A percentile compares a stretch with the other conserved stretches of the same genome.
phyloP scores from a whole-genome alignment of 2,797 vertebrate species.

The Sebastes nivosus region DNA sequence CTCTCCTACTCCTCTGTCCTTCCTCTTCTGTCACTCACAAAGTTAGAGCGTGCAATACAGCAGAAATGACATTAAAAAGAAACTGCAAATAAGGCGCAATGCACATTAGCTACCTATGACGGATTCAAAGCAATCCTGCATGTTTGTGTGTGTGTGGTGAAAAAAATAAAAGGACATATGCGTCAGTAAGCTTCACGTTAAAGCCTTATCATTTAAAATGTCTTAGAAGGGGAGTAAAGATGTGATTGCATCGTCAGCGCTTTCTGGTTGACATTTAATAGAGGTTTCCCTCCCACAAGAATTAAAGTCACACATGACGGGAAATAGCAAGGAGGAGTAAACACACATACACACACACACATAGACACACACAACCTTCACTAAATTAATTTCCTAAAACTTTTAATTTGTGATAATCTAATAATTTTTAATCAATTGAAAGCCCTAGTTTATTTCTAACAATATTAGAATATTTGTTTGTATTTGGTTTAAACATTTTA shows the following conservation, averaged over 20 bases:
- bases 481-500: too few species aligned
- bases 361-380: not conserved
- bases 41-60: not conserved
- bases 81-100: not conserved
- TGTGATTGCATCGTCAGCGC: conserved; percentile 38
- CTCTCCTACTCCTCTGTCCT: not conserved
- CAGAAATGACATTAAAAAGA: conserved; percentile 17
- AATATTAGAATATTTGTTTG: too few species aligned
- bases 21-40: conserved; percentile 25
- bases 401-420: too few species aligned
- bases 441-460: too few species aligned
- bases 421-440: too few species aligned
- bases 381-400: not conserved
- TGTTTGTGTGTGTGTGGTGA: not conserved
- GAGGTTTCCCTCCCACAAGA: conserved; percentile 31
- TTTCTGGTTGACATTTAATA: conserved; percentile 53
- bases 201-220: conserved; percentile 42
- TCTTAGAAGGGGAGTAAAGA: conserved; percentile 21
- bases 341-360: not conserved
- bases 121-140: not conserved
- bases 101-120: not conserved
- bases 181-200: conserved; percentile 22
- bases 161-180: not conserved
- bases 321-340: conserved; percentile 5
- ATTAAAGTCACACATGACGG: conserved; percentile 34